Evolutionary conservation across 2,797 vertebrate genomes (phyloP).

Genomic region (Macrochelys suwanniensis): DNA sequence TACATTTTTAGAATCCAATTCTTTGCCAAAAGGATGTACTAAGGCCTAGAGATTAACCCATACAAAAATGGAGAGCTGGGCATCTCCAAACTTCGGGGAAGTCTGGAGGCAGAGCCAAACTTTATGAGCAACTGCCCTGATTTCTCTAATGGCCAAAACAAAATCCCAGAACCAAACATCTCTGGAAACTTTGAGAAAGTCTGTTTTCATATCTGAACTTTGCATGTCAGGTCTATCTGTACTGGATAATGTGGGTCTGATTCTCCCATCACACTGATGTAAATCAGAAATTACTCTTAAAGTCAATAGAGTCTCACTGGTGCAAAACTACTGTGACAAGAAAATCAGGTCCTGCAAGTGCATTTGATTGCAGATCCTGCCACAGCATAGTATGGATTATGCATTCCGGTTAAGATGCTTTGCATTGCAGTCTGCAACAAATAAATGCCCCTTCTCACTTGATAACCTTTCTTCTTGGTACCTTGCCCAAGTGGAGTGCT

Average conservation of each 20-base stretch:
- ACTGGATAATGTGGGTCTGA: background rate
- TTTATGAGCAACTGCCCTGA: background rate
- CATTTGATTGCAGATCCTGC: background rate
- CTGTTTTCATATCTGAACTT: background rate
- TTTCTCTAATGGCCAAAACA: background rate
- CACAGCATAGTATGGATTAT: constrained; percentile 30
- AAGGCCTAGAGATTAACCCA: background rate
- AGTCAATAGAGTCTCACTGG: background rate
- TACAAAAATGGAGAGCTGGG: background rate
- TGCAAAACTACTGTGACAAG: background rate
- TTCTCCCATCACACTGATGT: background rate
- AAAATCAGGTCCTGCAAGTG: background rate
- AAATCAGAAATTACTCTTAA: background rate
- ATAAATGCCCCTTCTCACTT: constrained; percentile 46
- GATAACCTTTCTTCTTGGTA: constrained; percentile 61
- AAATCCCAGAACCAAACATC: background rate
- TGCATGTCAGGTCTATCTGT: background rate
- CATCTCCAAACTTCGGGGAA: background rate
- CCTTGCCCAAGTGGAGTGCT: constrained; percentile 37
- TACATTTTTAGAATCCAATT: background rate
- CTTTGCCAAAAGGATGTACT: background rate
- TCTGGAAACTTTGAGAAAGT: background rate
- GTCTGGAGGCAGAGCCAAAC: background rate
- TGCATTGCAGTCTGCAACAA: constrained; percentile 31
- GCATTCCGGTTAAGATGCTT: background rate